Evolutionary conservation across 2,888 invertebrate genomes (phyloP).

Genomic region (Frankliniella fusca): DNA sequence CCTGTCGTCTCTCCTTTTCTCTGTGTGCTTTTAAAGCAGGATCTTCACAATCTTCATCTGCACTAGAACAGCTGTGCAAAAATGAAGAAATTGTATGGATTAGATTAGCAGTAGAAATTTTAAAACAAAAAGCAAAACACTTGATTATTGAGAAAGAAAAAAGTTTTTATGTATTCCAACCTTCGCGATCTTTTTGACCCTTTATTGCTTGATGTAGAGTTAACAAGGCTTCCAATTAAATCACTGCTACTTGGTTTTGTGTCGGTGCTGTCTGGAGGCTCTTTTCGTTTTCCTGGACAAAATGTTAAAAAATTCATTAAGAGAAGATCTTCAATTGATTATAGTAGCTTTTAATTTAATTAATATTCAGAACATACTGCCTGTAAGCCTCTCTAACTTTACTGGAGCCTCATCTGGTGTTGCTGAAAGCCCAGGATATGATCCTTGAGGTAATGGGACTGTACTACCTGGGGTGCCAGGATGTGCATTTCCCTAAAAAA

Average conservation of each 20-base stretch:
- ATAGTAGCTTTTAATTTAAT: conserved; percentile 28
- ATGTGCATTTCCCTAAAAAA: conserved; percentile 49
- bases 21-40: conserved; percentile 88
- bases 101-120: neutral
- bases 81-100: conserved; percentile 29
- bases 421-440: conserved; percentile 51
- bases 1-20: conserved; percentile 91
- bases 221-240: conserved; percentile 51
- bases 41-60: conserved; percentile 72
- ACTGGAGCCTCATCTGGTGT: conserved; percentile 57
- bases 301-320: neutral
- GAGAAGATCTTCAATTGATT: neutral
- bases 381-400: conserved; percentile 61
- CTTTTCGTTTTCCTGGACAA: conserved; percentile 71
- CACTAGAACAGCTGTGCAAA: conserved; percentile 60
- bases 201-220: conserved; percentile 44
- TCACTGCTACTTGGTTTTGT: conserved; percentile 58
- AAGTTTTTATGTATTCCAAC: conserved; percentile 45
- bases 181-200: conserved; percentile 66
- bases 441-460: conserved; percentile 48
- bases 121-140: conserved; percentile 13
- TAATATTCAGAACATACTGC: conserved; percentile 52
- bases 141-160: conserved; percentile 12
- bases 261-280: conserved; percentile 67
- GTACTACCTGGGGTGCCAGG: conserved; percentile 45